These are phyloP conservation scores for Cataglyphis cursor DNA, from an alignment of 2,888 invertebrate genomes.

Conservation along the genomic window DNA sequence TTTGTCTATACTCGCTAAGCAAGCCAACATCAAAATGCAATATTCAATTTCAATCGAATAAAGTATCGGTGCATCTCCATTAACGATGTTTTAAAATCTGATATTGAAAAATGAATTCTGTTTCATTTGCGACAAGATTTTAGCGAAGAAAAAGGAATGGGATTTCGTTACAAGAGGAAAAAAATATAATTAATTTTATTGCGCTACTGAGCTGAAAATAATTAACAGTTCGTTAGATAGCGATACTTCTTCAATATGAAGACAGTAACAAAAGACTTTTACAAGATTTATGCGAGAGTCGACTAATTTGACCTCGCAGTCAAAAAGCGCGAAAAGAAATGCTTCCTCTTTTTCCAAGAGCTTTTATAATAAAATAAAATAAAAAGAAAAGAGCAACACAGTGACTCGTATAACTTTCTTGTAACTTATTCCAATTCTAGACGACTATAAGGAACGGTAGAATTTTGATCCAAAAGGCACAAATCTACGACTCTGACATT, in stretches of 20 bases:
- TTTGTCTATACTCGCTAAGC: background rate
- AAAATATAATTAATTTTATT: slow-evolving; percentile 24
- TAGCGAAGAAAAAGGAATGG: background rate
- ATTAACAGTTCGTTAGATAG: slow-evolving; percentile 13
- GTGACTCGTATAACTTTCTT: background rate
- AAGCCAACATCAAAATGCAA: slow-evolving; percentile 26
- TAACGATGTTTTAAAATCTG: slow-evolving; percentile 1
- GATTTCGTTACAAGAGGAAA: background rate
- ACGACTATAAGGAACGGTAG: background rate
- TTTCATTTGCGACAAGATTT: background rate
- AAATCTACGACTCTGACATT: background rate
- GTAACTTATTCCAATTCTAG: background rate
- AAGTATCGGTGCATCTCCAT: slow-evolving; percentile 14
- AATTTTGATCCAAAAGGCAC: background rate
- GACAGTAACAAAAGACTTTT: background rate
- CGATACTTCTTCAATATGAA: background rate
- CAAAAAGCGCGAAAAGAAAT: slow-evolving; percentile 2
- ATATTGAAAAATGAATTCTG: slow-evolving; percentile 2
- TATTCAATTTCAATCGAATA: slow-evolving; percentile 39
- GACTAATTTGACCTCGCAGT: background rate
- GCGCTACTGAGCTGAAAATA: slow-evolving; percentile 2
- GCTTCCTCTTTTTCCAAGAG: background rate
- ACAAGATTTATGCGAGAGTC: background rate
- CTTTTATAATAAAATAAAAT: slow-evolving; percentile 13
- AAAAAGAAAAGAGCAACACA: background rate